Conservation (phyloP, 1,140 invertebrate genomes). For the Scylla paramamosain region DNA sequence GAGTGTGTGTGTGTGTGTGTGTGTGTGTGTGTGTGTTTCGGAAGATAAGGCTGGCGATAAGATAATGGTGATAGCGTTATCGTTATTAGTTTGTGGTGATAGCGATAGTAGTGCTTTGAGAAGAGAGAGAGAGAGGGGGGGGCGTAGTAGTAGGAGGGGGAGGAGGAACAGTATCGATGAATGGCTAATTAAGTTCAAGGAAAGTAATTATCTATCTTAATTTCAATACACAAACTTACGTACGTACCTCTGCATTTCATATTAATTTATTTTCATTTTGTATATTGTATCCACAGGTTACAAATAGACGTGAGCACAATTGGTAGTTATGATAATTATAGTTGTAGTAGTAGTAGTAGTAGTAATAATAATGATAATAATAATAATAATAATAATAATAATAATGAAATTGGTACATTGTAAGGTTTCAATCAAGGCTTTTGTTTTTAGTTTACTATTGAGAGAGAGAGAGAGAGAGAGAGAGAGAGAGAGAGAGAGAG, state of each 20-base stretch:
- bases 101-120: background rate
- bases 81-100: background rate
- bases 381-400: conserved; percentile 3
- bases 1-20: no score
- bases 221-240: no score
- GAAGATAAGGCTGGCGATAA: background rate
- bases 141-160: no score
- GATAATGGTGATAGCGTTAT: background rate
- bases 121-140: no score
- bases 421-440: background rate
- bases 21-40: no score
- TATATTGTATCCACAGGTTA: no score
- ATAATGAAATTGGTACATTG: background rate
- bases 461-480: conserved; percentile 57
- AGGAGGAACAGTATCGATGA: background rate
- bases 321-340: no score
- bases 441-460: background rate
- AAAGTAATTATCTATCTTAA: no score
- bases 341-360: no score
- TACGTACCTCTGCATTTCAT: no score
- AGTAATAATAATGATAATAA: background rate
- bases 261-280: no score
- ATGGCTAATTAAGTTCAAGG: background rate
- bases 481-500: conserved; percentile 35
- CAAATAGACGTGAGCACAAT: no score